Conservation (phyloP, 2,113 vertebrate species). For the Hassar affinis region DNA sequence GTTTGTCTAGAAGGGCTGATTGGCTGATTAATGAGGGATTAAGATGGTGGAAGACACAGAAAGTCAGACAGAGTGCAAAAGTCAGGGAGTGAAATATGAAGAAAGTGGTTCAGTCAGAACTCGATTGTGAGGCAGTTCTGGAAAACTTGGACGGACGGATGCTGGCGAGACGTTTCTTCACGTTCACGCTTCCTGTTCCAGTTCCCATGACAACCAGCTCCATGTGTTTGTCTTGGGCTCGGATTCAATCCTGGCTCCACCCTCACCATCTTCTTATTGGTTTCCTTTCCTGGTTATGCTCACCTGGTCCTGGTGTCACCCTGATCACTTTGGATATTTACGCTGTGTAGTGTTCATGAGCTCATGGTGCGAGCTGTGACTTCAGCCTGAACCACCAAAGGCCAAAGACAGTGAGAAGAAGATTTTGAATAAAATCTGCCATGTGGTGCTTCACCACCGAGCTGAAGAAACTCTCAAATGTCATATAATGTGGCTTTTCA, state of each 20-base stretch:
- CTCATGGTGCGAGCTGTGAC: too few species aligned
- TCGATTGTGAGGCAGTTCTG: not conserved
- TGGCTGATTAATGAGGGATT: slow-evolving; percentile 9
- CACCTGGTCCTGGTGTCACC: not conserved
- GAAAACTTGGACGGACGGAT: not conserved
- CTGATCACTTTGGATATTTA: not conserved
- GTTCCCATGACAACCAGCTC: not conserved
- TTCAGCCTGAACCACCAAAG: too few species aligned
- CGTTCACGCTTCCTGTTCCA: not conserved
- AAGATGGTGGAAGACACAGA: not conserved
- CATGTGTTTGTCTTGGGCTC: not conserved
- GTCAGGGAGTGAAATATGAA: not conserved
- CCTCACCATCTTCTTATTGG: not conserved
- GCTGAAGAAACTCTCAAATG: not conserved
- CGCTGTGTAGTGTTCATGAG: too few species aligned
- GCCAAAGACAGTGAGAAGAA: too few species aligned
- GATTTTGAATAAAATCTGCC: too few species aligned
- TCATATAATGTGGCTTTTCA: not conserved
- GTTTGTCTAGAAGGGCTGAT: not conserved
- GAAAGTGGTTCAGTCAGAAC: not conserved
- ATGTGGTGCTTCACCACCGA: not conserved
- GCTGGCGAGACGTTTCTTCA: not conserved
- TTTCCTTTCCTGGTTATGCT: not conserved
- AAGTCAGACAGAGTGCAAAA: not conserved
- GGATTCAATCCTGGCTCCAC: not conserved